Conservation (phyloP, 2,797 vertebrate species). For the Naso thynnoides region DNA sequence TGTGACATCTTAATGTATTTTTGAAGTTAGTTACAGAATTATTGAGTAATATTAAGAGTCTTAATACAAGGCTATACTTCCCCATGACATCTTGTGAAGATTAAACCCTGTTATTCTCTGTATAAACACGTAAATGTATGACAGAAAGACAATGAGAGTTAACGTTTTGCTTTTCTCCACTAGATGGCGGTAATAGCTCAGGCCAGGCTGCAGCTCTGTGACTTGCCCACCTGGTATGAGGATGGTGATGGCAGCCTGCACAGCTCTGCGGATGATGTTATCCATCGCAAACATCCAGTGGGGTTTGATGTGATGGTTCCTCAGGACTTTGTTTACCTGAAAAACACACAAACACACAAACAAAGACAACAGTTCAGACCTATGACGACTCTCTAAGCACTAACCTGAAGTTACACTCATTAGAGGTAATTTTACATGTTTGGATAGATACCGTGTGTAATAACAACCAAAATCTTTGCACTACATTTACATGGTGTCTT, state of each 20-base stretch:
- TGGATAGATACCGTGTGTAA: no score
- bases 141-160: no score
- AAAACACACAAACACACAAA: slow-evolving; percentile 17
- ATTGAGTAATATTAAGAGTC: no score
- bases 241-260: slow-evolving; percentile 94
- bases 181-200: slow-evolving; percentile 1
- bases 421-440: not conserved
- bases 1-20: not conserved
- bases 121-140: not conserved
- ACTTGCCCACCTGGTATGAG: slow-evolving; percentile 89
- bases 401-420: not conserved
- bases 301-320: slow-evolving; percentile 93
- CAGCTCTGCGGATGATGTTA: slow-evolving; percentile 93
- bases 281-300: slow-evolving; percentile 99
- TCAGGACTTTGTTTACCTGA: slow-evolving; percentile 94
- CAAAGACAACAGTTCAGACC: not conserved
- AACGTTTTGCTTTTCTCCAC: slow-evolving; percentile 13
- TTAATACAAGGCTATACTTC: not conserved
- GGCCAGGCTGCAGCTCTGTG: not conserved
- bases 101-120: not conserved
- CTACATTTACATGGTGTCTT: not conserved
- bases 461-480: not conserved
- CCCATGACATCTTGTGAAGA: not conserved
- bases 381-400: not conserved
- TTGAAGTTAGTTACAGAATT: no score